phyloP scores from a whole-genome alignment of 2,113 vertebrate genomes.

The Menidia beryllina region DNA sequence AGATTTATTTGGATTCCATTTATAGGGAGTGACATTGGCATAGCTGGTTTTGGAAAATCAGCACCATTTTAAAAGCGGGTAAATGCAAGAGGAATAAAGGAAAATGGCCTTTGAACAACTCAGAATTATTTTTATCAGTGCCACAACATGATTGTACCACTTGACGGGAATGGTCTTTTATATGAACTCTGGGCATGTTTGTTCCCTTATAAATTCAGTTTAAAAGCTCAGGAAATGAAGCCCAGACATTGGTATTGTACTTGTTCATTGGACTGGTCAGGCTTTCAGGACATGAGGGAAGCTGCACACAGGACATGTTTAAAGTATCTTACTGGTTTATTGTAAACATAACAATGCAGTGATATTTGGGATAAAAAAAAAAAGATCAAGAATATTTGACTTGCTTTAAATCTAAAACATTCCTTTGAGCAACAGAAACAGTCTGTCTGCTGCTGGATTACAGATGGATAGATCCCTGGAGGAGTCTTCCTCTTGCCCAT shows the following conservation, averaged over 20 bases:
- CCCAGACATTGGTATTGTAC: not conserved
- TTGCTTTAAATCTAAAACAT: not conserved
- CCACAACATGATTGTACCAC: not conserved
- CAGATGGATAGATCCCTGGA: slow-evolving; percentile 9
- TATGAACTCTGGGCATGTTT: not conserved
- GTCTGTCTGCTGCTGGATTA: slow-evolving; percentile 14
- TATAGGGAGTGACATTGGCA: not conserved
- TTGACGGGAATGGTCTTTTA: not conserved
- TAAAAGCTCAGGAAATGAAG: not conserved
- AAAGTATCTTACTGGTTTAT: not conserved
- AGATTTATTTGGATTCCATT: slow-evolving; percentile 10
- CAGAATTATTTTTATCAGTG: not conserved
- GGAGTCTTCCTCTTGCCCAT: slow-evolving; percentile 25
- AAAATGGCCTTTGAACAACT: not conserved
- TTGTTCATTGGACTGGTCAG: not conserved
- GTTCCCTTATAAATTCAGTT: no score
- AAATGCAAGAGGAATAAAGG: not conserved
- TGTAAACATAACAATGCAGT: no score
- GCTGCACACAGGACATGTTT: not conserved
- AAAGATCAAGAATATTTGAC: not conserved
- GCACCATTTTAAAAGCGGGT: not conserved
- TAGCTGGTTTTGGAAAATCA: not conserved
- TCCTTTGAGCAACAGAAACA: slow-evolving; percentile 7
- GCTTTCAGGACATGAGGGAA: not conserved
- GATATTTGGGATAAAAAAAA: not conserved